Base-by-base conservation (phyloP, 2,113 vertebrate species). In the Neoarius graeffei region DNA sequence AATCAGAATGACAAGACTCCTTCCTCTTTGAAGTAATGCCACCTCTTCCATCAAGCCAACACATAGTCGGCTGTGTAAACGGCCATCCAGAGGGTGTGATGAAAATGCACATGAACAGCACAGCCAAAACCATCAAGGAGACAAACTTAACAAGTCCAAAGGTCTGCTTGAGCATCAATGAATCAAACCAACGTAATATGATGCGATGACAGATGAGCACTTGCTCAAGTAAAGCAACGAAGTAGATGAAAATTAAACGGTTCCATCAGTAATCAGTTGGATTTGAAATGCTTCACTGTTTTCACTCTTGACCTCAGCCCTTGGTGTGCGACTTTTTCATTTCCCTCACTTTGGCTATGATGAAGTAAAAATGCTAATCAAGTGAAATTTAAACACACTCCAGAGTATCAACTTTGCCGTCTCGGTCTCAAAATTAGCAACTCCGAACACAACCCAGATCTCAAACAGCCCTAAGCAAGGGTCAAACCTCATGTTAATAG, bases 11-110 rank as follows among this genome's bases (percentile, higher is more conserved):
- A 82, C 35, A 54, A 83, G 73, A 81, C 27, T 11, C 64, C 79
- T 88, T 85, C 86, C 56, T 87, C 57, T 69, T 13, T 71, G 54
- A 85, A 56, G 66, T 25, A 30, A n/a, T 66, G 79, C 86, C 83
- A 56, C 59, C 84, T 67, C 25, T 86, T 81, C 50, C 48, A 60
- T 60, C 50, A 56, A n/a, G 83, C 79, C 86, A 85, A 69, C 66
- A 64, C 62, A 86, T 20, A 66, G 79, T 52, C 86, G 80, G 82
- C 84, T 86, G 67, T 86, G 69, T 81, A 86, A 86, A 86, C 76
- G 56, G 80, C 20, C 56, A 60, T 71, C 27, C 80, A 74, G 30
- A 52, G 25, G 7, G n/a, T 76, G 83, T 54, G 50, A 71, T 87
- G 30, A 82, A 71, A 87, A 86, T 15, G 35, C 52, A 35, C 52